Evolutionary conservation across 2,113 vertebrate genomes (phyloP).

Genomic region (Caranx ignobilis): DNA sequence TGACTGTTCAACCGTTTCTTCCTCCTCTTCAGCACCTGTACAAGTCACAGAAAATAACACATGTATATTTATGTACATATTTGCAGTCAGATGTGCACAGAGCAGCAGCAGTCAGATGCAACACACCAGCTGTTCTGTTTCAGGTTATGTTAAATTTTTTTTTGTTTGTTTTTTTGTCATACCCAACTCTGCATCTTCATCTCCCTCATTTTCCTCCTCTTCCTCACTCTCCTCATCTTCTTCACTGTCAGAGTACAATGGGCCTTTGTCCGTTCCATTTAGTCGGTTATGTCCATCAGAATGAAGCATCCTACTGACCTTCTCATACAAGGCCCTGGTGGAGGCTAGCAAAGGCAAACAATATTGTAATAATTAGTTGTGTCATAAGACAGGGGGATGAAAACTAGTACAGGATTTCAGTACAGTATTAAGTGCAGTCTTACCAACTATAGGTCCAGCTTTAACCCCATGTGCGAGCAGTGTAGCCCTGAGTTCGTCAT

Average conservation of each 20-base stretch:
- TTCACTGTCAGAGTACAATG: slow-evolving; percentile 78
- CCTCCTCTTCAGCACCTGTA: slow-evolving; percentile 55
- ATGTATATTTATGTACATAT: too few species aligned
- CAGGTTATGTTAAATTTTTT: too few species aligned
- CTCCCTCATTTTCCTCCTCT: slow-evolving; percentile 27
- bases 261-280: slow-evolving; percentile 56
- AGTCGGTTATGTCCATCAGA: slow-evolving; percentile 2
- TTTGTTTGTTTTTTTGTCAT: neutral
- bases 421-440: slow-evolving; percentile 9
- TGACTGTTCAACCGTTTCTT: slow-evolving; percentile 4
- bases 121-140: too few species aligned
- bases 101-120: too few species aligned
- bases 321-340: slow-evolving; percentile 88
- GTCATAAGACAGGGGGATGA: neutral
- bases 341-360: slow-evolving; percentile 79
- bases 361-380: neutral
- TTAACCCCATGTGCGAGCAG: slow-evolving; percentile 82
- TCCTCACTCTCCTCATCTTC: slow-evolving; percentile 66
- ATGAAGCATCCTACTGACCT: slow-evolving; percentile 81
- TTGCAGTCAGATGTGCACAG: too few species aligned
- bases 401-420: neutral
- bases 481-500: slow-evolving; percentile 80
- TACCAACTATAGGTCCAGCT: slow-evolving; percentile 89
- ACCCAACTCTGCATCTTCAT: slow-evolving; percentile 52
- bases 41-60: slow-evolving; percentile 24